A percentile compares a stretch with the other conserved stretches of the same genome.
These are phyloP conservation scores for Phoxinus dragarum DNA, from an alignment of 2,797 vertebrate genomes.

Conservation along the genomic window DNA sequence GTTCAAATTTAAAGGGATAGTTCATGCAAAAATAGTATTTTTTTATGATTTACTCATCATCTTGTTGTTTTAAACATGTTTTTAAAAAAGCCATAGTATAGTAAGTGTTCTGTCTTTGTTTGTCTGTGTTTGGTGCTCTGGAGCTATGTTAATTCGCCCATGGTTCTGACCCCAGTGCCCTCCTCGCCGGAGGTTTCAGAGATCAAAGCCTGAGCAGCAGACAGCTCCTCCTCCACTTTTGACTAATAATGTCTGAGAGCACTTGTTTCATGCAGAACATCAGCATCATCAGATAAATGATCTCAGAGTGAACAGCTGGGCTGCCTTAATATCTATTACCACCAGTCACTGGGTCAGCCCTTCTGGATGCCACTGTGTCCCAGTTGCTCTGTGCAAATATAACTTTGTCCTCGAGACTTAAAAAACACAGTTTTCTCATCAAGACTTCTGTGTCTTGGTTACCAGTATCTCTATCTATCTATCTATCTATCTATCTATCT, in stretches of 20 bases:
- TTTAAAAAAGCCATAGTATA: neutral
- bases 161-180: slow-evolving; percentile 28
- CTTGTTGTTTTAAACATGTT: neutral
- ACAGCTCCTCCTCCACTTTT: slow-evolving; percentile 17
- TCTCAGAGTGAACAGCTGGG: slow-evolving; percentile 49
- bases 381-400: slow-evolving; percentile 38
- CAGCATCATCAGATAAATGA: slow-evolving; percentile 30
- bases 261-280: slow-evolving; percentile 38
- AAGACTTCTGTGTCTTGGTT: neutral
- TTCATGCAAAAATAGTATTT: neutral
- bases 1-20: neutral
- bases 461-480: neutral
- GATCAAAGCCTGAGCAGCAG: slow-evolving; percentile 31
- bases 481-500: too few species aligned
- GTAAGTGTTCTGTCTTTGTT: neutral
- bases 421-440: neutral
- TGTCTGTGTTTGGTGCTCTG: neutral
- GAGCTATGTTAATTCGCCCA: slow-evolving; percentile 39
- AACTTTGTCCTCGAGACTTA: slow-evolving; percentile 26
- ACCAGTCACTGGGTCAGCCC: slow-evolving; percentile 46
- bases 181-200: slow-evolving; percentile 16
- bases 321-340: slow-evolving; percentile 44
- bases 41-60: neutral
- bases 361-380: slow-evolving; percentile 35
- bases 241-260: slow-evolving; percentile 39